These are phyloP conservation scores for Drosophila sucinea DNA, from an alignment of 1,140 invertebrate species.

Conservation along the genomic window DNA sequence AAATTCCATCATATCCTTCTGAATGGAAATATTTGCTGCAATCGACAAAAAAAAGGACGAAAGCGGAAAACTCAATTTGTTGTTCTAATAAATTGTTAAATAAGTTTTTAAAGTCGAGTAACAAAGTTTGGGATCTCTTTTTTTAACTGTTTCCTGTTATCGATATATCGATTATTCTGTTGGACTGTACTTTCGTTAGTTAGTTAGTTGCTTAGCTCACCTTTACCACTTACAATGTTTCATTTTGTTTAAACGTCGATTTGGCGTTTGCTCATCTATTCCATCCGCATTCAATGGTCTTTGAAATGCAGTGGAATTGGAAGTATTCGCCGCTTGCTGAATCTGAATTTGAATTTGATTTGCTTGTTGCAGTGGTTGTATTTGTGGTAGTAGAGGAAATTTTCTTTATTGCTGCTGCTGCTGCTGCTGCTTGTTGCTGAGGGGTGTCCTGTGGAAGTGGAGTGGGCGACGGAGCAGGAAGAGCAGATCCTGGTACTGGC, in stretches of 20 bases:
- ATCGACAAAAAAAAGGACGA: conserved; percentile 7
- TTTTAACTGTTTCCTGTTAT: too few relatives aligned
- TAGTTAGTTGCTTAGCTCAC: background rate
- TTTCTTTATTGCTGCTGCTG: conserved; percentile 4
- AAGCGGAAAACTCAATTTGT: too few relatives aligned
- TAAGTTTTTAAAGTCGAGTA: too few relatives aligned
- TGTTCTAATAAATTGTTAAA: too few relatives aligned
- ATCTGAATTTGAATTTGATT: conserved; percentile 14
- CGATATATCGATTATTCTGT: too few relatives aligned
- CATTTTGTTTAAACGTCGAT: conserved; percentile 31
- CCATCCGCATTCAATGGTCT: background rate
- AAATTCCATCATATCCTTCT: conserved; percentile 79
- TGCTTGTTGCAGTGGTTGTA: background rate
- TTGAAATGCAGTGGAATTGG: conserved; percentile 10
- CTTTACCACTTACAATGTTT: conserved; percentile 49
- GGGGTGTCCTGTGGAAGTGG: background rate
- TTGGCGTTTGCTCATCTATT: background rate
- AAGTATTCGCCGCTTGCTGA: background rate
- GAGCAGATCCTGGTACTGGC: conserved; percentile 2
- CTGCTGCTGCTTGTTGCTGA: background rate
- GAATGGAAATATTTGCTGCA: conserved; percentile 74
- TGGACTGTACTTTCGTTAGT: too few relatives aligned
- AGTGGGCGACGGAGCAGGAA: background rate
- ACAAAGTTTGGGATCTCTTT: too few relatives aligned
- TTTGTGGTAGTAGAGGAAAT: background rate